Evolutionary conservation across 2,113 vertebrate species (phyloP).

Genomic region (Lepidothrix coronata): DNA sequence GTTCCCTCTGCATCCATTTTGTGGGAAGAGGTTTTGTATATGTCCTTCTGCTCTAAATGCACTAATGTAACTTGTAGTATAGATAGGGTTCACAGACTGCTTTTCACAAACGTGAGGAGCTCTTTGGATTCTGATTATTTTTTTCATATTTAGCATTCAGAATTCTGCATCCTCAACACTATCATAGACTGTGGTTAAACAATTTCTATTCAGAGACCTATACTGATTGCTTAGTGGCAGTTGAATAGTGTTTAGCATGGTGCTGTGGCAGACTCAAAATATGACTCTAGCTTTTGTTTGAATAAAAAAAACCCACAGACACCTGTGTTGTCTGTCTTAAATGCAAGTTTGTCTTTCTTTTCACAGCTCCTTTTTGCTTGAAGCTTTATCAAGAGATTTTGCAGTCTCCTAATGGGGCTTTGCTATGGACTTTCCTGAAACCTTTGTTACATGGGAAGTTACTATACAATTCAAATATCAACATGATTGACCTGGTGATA

Average conservation of each 20-base stretch:
- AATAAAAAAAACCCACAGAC: neutral
- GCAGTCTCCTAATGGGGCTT: slow-evolving; percentile 70
- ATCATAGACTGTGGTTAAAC: neutral
- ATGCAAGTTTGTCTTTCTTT: neutral
- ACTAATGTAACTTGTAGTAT: neutral
- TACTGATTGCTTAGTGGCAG: neutral
- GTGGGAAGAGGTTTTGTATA: neutral
- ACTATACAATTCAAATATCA: slow-evolving; percentile 67
- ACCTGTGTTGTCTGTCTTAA: neutral
- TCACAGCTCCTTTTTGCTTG: slow-evolving; percentile 74
- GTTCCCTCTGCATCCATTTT: neutral
- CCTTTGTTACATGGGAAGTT: slow-evolving; percentile 75
- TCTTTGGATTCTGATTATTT: neutral
- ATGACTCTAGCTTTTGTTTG: neutral
- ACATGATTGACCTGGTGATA: slow-evolving; percentile 61
- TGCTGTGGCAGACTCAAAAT: neutral
- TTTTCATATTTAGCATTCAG: neutral
- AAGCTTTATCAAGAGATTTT: slow-evolving; percentile 77
- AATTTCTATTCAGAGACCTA: neutral
- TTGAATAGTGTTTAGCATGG: neutral
- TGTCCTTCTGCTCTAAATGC: neutral
- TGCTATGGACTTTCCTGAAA: slow-evolving; percentile 77
- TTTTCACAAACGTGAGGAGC: neutral
- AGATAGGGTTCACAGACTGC: neutral
- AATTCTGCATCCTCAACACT: neutral